Evolutionary conservation across 2,113 vertebrate genomes (phyloP), one percentile per base, ranked within the genome.

Genomic region (Plecotus auritus): DNA sequence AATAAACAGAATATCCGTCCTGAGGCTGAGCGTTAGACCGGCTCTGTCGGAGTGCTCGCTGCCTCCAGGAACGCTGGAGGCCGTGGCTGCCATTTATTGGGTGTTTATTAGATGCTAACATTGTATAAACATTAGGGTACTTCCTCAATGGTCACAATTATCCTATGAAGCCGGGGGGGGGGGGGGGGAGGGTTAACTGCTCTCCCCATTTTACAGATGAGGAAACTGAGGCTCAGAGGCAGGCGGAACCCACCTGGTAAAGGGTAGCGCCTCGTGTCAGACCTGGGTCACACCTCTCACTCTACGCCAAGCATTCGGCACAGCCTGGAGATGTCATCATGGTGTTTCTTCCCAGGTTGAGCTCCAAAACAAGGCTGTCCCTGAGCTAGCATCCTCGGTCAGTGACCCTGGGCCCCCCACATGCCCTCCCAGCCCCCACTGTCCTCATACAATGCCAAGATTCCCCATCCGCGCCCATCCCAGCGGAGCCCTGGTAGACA

Each of bases 1-100:
- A 35, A 35, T 5, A 40, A 72, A 56, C 2, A 9, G 49, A 11
- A 0, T 7, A 2, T n/a, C 61, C 1, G 0, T 10, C 1, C 30
- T 1, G n/a, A 26, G 0, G 1, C 32, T 1, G 4, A 12, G 9
- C 2, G 7, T 16, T 22, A 0, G 0, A 1, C 6, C 1, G 0
- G 51, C 32, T 23, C 1, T 26, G 5, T 20, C 0, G 4, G 59
- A 2, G 5, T 0, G 20, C 6, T n/a, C 2, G 0, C 16, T 3
- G 0, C 2, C 14, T 37, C 45, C 54, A 2, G 0, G 4, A 10
- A 35, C 40, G 35, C 87, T 16, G 37, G 22, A 49, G 28, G 18
- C 23, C 11, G 0, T 0, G 47, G 10, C 11, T 1, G 40, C 70
- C 13, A 0, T 45, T 30, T 28, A 4, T 1, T 2, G 3, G 59